Base-by-base conservation (phyloP, 1,140 invertebrate species). In the Heliconius himera region DNA sequence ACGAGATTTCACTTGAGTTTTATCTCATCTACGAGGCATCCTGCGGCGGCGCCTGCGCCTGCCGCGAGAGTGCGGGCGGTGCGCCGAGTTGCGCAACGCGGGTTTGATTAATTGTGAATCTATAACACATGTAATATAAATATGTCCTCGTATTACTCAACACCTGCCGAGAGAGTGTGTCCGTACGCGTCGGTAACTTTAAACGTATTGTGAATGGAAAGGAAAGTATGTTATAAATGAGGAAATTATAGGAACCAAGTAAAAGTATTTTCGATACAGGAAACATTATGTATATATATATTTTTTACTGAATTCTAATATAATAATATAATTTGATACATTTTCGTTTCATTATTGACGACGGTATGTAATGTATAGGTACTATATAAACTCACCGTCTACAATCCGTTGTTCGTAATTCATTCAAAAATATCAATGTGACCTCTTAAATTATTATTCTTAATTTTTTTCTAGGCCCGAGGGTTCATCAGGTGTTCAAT, bases 151-250 rank as follows among this genome's bases (percentile, higher is more conserved):
- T 16, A 66, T 66, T 66, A 29, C 22, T 66, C 13, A 66, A 66
- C 60, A 66, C 60, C 22, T 16, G 13, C 8, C 11, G 26, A 16
- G 60, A 16, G 60, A 29, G 60, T 29, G 22, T n/a, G 54, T 56
- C 3, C 9, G 60, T 29, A 13, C 22, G 26, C 4, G 60, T 6
- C 29, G 60, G 60, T 66, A 66, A 66, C 60, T 26, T 66, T 66
- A 66, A 66, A 66, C 60, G 60, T 66, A 66, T 66, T 66, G n/a
- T 66, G 60, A 66, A 66, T 66, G 60, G 60, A 29, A 66, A 29
- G 60, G 60, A 66, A 66, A 66, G 60, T 66, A 16, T 66, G 56
- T 54, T 20, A 54, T 8, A 56, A 29, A 66, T 29, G 54, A 56
- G 54, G 54, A 56, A 66, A 66, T 66, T 26, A 29, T 13, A 66